phyloP scores from a whole-genome alignment of 2,888 invertebrate species.

The Parascotia fuliginaria region DNA sequence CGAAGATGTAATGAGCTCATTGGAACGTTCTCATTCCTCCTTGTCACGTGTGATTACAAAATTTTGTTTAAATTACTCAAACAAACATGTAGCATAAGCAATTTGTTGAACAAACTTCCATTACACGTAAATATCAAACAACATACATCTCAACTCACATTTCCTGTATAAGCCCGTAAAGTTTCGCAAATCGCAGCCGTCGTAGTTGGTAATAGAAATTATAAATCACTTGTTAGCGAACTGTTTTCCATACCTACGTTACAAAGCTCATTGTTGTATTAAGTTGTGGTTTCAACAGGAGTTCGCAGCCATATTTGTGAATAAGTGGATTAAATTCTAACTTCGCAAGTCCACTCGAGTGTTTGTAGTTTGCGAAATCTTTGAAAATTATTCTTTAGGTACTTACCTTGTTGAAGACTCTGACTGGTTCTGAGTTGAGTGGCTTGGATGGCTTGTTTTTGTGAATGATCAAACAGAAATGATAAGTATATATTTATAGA shows the following conservation, averaged over 20 bases:
- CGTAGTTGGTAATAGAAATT: slow-evolving; percentile 37
- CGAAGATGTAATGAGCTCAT: too few species aligned
- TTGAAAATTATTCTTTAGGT: slow-evolving; percentile 37
- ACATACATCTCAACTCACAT: slow-evolving; percentile 14
- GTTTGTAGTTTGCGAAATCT: slow-evolving; percentile 43
- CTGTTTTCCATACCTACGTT: slow-evolving; percentile 45
- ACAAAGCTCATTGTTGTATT: slow-evolving; percentile 70
- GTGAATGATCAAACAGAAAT: too few species aligned
- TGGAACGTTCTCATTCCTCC: too few species aligned
- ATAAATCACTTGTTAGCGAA: slow-evolving; percentile 30
- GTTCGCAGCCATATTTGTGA: slow-evolving; percentile 62
- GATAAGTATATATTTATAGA: too few species aligned
- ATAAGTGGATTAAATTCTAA: slow-evolving; percentile 74
- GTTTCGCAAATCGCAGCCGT: slow-evolving; percentile 18
- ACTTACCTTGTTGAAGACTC: slow-evolving; percentile 8
- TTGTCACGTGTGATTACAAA: neutral
- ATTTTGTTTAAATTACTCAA: neutral
- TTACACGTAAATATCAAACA: slow-evolving; percentile 2
- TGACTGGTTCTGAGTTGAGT: slow-evolving; percentile 8
- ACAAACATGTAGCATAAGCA: neutral
- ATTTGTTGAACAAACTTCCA: neutral
- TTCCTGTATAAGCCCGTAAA: slow-evolving; percentile 12
- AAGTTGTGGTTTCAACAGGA: slow-evolving; percentile 63
- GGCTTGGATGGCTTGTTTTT: neutral
- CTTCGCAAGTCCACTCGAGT: slow-evolving; percentile 44